Base-by-base conservation (phyloP, 1,140 invertebrate species). In the Pachypsylla venusta region DNA sequence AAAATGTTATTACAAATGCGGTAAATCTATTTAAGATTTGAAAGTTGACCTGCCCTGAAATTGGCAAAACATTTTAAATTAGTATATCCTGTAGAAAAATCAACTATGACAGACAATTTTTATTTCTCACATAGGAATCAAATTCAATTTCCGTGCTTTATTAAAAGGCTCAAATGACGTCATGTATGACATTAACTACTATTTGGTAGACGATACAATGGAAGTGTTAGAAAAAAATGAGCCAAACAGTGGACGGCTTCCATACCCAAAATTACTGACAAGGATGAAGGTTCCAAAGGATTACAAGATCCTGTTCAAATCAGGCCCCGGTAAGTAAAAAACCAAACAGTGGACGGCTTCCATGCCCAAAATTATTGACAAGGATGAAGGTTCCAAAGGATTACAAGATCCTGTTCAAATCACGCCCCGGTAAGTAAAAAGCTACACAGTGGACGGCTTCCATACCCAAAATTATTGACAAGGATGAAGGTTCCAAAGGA, bases 141-240 rank as follows among this genome's bases (percentile, higher is more conserved):
- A 48, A 22, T 19, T 48, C 7, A 48, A 22, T 48, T 48, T 48
- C 42, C 42, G 42, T 19, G 42, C 42, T 10, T 10, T 22, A 48
- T 22, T 22, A n/a, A 3, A 19, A 7, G 7, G 30, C 30, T n/a
- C n/a, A 48, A 22, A 48, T n/a, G 42, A 48, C 42, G n/a, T 48
- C 7, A 4, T 19, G n/a, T 48, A n/a, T n/a, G 42, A 48, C 42
- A 48, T 48, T 19, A 48, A 48, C 42, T 48, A 19, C 42, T 48
- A 48, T 19, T n/a, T 48, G n/a, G 42, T 48, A 48, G 42, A 48
- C 42, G 22, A 48, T 19, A 48, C 42, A 4, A 48, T 48, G 42
- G 42, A 48, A 22, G 42, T 48, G 42, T 19, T 48, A 22, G 42
- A 48, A 22, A 48, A n/a, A 19, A n/a, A 48, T n/a, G 4, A 22